These are phyloP conservation scores for Lota lota DNA, from an alignment of 2,113 vertebrate species.

Conservation along the genomic window DNA sequence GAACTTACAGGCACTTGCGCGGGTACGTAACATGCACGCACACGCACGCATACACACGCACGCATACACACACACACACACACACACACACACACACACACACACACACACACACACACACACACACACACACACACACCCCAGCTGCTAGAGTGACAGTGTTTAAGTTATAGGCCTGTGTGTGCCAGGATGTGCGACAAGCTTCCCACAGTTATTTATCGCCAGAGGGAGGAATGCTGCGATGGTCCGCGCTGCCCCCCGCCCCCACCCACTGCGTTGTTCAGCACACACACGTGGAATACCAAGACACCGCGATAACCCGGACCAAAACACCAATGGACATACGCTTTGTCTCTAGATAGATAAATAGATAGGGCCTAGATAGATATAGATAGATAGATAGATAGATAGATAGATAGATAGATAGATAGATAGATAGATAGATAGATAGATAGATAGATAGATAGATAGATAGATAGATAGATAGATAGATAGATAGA, in stretches of 20 bases:
- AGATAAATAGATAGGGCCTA: background rate
- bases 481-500: no score
- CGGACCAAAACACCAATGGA: background rate
- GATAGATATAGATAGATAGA: background rate
- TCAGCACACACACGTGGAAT: no score
- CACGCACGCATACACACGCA: background rate
- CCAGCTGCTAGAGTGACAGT: background rate
- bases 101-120: background rate
- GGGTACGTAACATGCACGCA: background rate
- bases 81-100: background rate
- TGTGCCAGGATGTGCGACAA: no score
- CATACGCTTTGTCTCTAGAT: background rate
- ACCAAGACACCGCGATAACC: background rate
- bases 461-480: no score
- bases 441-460: no score
- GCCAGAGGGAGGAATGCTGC: background rate
- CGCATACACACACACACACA: background rate
- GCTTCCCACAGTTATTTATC: background rate
- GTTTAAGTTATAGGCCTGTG: background rate
- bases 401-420: background rate
- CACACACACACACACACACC: background rate
- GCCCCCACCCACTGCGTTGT: background rate
- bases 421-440: background rate
- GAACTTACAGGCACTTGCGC: no score
- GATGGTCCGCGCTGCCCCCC: background rate